These are phyloP conservation scores for Monoplex corrugatus DNA, from an alignment of 2,888 invertebrate species.

Conservation along the genomic window DNA sequence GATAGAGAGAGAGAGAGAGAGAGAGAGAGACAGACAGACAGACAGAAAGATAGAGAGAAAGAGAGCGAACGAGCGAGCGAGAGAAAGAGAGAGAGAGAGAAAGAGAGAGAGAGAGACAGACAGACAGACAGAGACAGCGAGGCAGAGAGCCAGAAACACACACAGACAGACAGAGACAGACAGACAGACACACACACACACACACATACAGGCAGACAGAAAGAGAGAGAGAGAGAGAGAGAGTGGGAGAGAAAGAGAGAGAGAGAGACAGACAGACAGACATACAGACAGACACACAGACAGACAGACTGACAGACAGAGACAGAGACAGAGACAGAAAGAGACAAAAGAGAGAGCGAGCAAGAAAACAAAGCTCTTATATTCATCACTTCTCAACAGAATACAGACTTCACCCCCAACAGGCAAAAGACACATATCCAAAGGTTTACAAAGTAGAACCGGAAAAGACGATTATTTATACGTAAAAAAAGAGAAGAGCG, in stretches of 20 bases:
- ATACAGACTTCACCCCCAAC: not conserved
- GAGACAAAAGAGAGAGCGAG: not conserved
- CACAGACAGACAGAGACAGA: no score
- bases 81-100: constrained; percentile 44
- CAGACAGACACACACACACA: no score
- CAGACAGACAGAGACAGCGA: no score
- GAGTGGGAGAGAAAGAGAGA: not conserved
- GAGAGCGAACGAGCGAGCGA: not conserved
- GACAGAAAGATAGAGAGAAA: not conserved
- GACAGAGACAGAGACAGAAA: not conserved
- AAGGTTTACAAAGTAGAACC: not conserved
- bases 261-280: not conserved
- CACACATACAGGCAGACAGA: constrained; percentile 27
- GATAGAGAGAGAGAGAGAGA: constrained; percentile 3
- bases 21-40: no score
- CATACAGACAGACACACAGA: not conserved
- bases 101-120: constrained; percentile 39
- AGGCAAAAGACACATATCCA: not conserved
- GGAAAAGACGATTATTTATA: not conserved
- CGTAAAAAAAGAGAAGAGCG: no score
- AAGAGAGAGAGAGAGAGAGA: constrained; percentile 41
- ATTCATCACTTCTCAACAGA: constrained; percentile 19
- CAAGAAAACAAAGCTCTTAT: not conserved
- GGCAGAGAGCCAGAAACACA: no score
- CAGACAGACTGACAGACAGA: not conserved